Evolutionary conservation across 2,113 vertebrate species (phyloP).

Genomic region (Ictalurus punctatus): DNA sequence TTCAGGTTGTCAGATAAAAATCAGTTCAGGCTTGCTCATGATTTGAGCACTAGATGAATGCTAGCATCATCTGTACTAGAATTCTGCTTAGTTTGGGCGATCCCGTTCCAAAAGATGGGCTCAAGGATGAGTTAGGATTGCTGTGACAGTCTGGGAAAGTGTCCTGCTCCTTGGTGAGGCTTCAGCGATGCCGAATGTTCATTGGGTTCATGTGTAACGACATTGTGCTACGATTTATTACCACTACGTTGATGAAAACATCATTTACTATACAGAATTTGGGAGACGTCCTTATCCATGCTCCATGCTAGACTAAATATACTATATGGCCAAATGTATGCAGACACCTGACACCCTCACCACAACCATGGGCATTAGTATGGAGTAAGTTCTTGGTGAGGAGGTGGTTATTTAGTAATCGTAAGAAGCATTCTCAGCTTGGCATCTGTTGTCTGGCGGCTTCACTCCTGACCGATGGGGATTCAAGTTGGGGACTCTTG

Average conservation of each 20-base stretch:
- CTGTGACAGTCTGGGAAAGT: too few species aligned
- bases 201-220: neutral
- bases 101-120: neutral
- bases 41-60: neutral
- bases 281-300: neutral
- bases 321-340: neutral
- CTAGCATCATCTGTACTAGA: neutral
- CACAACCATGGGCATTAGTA: neutral
- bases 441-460: neutral
- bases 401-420: neutral
- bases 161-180: too few species aligned
- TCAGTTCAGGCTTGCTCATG: neutral
- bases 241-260: neutral
- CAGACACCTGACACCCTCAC: neutral
- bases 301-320: neutral
- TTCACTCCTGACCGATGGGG: too few species aligned
- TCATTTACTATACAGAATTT: neutral
- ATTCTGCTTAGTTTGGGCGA: neutral
- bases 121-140: neutral
- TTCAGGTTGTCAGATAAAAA: neutral
- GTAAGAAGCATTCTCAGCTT: neutral
- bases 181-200: too few species aligned
- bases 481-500: too few species aligned
- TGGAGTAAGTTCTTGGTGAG: neutral
- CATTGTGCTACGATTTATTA: neutral